These are phyloP conservation scores for Aphidius gifuensis DNA, from an alignment of 1,140 invertebrate species.

Conservation along the genomic window DNA sequence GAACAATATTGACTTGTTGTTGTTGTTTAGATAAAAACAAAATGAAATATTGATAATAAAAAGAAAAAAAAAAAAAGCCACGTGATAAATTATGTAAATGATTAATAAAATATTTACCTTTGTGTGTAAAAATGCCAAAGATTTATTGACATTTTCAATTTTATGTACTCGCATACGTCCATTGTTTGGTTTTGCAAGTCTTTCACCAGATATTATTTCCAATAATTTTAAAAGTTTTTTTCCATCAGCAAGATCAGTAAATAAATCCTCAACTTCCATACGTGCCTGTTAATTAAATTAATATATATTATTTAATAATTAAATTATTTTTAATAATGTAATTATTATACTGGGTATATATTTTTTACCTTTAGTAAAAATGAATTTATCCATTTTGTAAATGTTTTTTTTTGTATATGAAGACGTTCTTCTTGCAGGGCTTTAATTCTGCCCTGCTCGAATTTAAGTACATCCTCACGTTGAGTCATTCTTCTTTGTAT, in stretches of 20 bases:
- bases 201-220: slow-evolving; percentile 98
- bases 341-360: background rate
- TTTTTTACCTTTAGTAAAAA: slow-evolving; percentile 86
- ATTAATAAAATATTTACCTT: slow-evolving; percentile 67
- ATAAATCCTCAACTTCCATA: slow-evolving; percentile 96
- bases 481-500: slow-evolving; percentile 75
- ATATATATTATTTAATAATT: background rate
- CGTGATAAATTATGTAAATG: background rate
- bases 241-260: slow-evolving; percentile 93
- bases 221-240: slow-evolving; percentile 93
- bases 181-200: slow-evolving; percentile 93
- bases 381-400: slow-evolving; percentile 99
- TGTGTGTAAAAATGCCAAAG: slow-evolving; percentile 93
- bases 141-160: slow-evolving; percentile 99
- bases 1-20: background rate
- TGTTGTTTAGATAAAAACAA: too few species aligned
- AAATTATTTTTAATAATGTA: slow-evolving; percentile 8
- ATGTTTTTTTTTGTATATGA: slow-evolving; percentile 99
- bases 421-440: slow-evolving; percentile 94
- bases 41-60: background rate
- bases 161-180: slow-evolving; percentile 98
- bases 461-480: slow-evolving; percentile 87
- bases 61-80: background rate
- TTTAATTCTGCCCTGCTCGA: slow-evolving; percentile 94
- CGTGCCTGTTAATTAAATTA: slow-evolving; percentile 63